Base-by-base conservation (phyloP, 2,797 vertebrate species). In the Synanceia verrucosa region DNA sequence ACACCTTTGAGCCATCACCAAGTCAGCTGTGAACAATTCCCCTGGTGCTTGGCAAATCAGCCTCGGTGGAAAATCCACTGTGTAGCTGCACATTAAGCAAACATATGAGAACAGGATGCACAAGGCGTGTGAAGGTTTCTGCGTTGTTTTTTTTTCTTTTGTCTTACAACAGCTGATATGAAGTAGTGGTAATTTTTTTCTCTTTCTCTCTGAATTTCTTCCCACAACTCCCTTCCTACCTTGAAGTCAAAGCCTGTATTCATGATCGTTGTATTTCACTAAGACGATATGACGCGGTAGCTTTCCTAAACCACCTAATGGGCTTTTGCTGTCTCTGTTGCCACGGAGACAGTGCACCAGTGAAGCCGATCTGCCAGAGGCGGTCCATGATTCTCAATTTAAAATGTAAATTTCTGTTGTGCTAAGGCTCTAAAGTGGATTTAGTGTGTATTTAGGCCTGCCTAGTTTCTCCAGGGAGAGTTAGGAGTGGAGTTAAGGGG, bases 11-110 rank as follows among this genome's bases (percentile, higher is more conserved):
- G 94, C 92, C 93, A 94, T 93, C 92, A 92, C 53, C 66, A 89
- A 87, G 91, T 94, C 94, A 95, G 93, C 95, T 95, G 94, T 93
- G 94, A 94, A 93, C 93, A 94, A 94, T 93, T 93, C 96, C 95
- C 94, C 85, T 86, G 78, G 70, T 59, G 46, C 73, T 53, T 31
- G 46, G 73, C 23, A 46, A 85, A 61, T 73, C 65, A 56, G 66
- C 51, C 80, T 76, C 82, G 59, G 77, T 74, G 84, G 87, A 83
- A 77, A 85, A 85, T 65, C 52, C 57, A 61, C 70, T 72, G 73
- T 86, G 81, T 76, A 94, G 94, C 93, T 90, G 92, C 95, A 94
- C 92, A 94, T 96, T 96, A 95, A 96, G 95, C 94, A 96, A 95
- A 94, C 94, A 95, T 94, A 95, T 95, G 95, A 90, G 90, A 94